Evolutionary conservation across 2,888 invertebrate species (phyloP).

Genomic region (Fissipunctia ypsillon): DNA sequence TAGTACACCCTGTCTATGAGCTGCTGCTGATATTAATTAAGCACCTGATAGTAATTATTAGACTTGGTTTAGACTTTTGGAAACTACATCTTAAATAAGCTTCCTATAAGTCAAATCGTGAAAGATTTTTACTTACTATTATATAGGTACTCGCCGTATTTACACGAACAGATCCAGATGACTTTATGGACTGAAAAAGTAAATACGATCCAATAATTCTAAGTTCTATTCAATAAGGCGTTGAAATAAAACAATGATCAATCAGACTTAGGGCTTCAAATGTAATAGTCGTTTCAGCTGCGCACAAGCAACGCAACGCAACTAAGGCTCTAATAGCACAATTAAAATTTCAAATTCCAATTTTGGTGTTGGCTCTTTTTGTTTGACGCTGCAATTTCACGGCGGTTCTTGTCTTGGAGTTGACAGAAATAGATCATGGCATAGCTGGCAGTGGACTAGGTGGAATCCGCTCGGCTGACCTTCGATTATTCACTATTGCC

Average conservation of each 20-base stretch:
- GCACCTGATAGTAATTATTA: too few species aligned
- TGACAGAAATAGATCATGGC: conserved; percentile 77
- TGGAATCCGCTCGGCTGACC: conserved; percentile 74
- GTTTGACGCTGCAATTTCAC: conserved; percentile 69
- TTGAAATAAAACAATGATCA: conserved; percentile 69
- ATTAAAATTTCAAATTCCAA: conserved; percentile 81
- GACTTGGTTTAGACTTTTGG: not conserved
- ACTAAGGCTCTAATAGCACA: conserved; percentile 70
- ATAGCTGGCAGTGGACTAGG: conserved; percentile 54
- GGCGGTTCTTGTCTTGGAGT: conserved; percentile 72
- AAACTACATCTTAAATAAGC: too few species aligned
- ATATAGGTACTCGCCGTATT: not conserved
- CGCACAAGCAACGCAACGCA: conserved; percentile 51
- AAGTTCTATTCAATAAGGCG: conserved; percentile 60
- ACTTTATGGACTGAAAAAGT: conserved; percentile 12
- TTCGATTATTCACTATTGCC: conserved; percentile 80
- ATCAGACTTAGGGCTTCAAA: conserved; percentile 70
- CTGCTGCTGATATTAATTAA: conserved; percentile 5
- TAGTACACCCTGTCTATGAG: not conserved
- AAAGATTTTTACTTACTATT: not conserved
- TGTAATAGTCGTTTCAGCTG: conserved; percentile 62
- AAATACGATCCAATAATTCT: conserved; percentile 31
- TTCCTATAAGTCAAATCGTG: too few species aligned
- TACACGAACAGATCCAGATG: not conserved
- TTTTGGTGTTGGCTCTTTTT: conserved; percentile 75